Percentiles rank a stretch among this genome's conserved stretches.
phyloP scores from a whole-genome alignment of 37 sponge, comb jelly and placozoan genomes.

The Agelas oroides region DNA sequence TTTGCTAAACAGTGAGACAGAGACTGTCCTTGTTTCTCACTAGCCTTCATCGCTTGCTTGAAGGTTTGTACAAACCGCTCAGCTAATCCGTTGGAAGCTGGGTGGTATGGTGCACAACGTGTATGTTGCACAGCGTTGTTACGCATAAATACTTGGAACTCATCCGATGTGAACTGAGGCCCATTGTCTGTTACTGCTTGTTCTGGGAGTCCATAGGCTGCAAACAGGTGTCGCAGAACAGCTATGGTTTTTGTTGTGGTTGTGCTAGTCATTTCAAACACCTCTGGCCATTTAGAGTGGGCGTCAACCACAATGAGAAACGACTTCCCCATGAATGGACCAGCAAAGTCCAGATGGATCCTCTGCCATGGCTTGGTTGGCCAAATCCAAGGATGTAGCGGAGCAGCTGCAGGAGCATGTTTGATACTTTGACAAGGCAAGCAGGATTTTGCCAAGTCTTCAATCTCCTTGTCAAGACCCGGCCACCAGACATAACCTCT shows the following conservation, averaged over 20 bases:
- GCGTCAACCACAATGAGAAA: conserved; percentile 25
- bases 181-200: conserved; percentile 53
- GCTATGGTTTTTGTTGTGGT: conserved; percentile 1
- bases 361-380: conserved; percentile 36
- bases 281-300: conserved; percentile 50
- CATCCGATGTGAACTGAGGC: conserved; percentile 48
- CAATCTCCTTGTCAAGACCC: conserved; percentile 30
- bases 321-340: background rate
- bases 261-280: conserved; percentile 14
- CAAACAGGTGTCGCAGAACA: conserved; percentile 27
- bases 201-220: conserved; percentile 30
- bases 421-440: background rate
- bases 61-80: conserved; percentile 36
- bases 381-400: conserved; percentile 17
- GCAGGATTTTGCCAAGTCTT: background rate
- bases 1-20: background rate
- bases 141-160: conserved; percentile 22
- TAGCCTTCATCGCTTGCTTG: conserved; percentile 9
- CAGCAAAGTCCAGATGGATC: conserved; percentile 34
- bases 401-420: background rate
- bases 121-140: conserved; percentile 42
- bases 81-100: conserved; percentile 42
- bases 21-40: too few relatives aligned
- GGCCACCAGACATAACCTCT: conserved; percentile 37
- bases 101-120: conserved; percentile 26